phyloP scores from a whole-genome alignment of 2,888 invertebrate genomes.

The Trissolcus japonicus region DNA sequence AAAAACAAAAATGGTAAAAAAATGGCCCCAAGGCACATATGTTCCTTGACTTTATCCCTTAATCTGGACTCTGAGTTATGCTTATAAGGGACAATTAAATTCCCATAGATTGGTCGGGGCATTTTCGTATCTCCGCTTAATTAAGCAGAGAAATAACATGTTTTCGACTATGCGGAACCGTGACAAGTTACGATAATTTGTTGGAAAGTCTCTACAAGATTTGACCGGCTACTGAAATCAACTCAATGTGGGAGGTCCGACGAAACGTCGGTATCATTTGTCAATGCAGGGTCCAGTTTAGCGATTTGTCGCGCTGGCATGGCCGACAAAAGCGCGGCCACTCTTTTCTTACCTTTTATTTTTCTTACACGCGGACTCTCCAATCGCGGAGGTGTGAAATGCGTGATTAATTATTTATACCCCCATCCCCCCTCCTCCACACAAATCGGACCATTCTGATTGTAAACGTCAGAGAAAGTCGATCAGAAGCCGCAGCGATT shows the following conservation, averaged over 20 bases:
- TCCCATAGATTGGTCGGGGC: no score
- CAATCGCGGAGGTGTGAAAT: constrained; percentile 67
- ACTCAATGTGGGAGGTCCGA: constrained; percentile 67
- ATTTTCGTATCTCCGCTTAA: constrained; percentile 3
- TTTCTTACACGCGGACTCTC: constrained; percentile 40
- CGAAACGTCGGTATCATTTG: constrained; percentile 71
- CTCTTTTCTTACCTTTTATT: constrained; percentile 4
- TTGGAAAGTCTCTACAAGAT: constrained; percentile 25
- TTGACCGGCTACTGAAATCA: background rate
- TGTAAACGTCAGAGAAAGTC: constrained; percentile 29
- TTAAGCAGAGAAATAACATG: constrained; percentile 17
- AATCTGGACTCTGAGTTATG: no score
- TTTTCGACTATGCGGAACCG: constrained; percentile 13
- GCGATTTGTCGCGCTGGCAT: constrained; percentile 68
- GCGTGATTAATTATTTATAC: constrained; percentile 68
- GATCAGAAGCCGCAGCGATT: constrained; percentile 34
- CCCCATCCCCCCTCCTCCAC: constrained; percentile 17
- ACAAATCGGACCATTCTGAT: constrained; percentile 1
- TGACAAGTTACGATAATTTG: constrained; percentile 52
- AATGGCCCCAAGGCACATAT: background rate
- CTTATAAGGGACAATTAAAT: no score
- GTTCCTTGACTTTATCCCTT: background rate
- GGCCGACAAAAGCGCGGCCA: no score
- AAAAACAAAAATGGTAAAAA: background rate
- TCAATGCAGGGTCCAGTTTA: constrained; percentile 73